Base-by-base conservation (phyloP, 2,797 vertebrate species). In the Heterohyrax brucei region DNA sequence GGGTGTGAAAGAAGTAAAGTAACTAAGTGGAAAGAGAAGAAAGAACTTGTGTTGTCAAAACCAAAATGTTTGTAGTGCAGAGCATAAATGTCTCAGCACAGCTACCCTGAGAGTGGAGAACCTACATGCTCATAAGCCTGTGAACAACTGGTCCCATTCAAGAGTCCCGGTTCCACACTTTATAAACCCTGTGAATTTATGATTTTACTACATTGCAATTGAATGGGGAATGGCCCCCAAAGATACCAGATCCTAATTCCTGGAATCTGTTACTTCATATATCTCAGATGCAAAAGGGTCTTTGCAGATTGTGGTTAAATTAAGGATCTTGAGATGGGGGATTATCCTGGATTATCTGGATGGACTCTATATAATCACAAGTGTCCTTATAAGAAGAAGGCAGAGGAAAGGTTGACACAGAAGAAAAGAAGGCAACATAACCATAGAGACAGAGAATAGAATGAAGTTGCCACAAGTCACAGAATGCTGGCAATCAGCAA, bases 71-170 rank as follows among this genome's bases (percentile, higher is more conserved):
- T 39, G 39, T 39, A 39, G 39, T 39, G 19, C 1, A 28, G 0
- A 46, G 10, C 62, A 24, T 61, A 48, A 66, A 87, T 89, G 22
- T 80, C 4, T 81, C 66, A 48, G 59, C 18, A 79, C 4, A 68
- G 12, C 24, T 44, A 12, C 14, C 19, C 13, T 5, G 18, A 77
- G n/a, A 73, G 26, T 50, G 10, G 24, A 50, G 68, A 84, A 28
- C n/a, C 16, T 66, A 14, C 0, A 1, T 7, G 30, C 1, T 6
- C 30, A 66, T 2, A 16, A 8, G n/a, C 21, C 30, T 46, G 10
- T 70, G 75, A 78, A 61, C 48, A 44, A 53, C 5, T 5, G 1
- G 21, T 70, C 44, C 33, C 13, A 44, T 33, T 56, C 44, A 44
- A 59, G 18, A 26, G 72, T 30, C 3, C 53, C 73, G 39, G 66